Evolutionary conservation across 2,113 vertebrate species (phyloP), one percentile per base, ranked within the genome.

Genomic region (Ceyx melanurus): DNA sequence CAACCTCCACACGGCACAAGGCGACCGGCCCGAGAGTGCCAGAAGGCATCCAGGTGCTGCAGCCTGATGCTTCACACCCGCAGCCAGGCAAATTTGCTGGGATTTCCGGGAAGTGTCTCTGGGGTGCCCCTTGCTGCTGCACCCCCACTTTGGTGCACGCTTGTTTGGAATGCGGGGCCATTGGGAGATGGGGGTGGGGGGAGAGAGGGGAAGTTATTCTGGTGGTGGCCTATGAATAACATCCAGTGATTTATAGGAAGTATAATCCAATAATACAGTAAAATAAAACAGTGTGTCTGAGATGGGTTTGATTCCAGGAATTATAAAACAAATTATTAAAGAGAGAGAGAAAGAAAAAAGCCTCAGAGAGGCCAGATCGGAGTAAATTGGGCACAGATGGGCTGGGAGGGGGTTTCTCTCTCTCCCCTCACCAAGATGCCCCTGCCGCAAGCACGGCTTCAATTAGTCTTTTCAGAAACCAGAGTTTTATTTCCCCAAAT

Each of bases 251-350:
- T 99, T 99, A 99, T 98, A 99, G 97, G 97, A 99, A 99, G 98
- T 98, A 99, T 99, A 99, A 99, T 99, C 99, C 98, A 99, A 99
- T 99, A 99, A 99, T 98, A 98, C 98, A 98, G 98, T 98, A 99
- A 99, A 99, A 99, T 97, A 97, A 98, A 98, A 98, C 98, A 98
- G 98, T 98, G 97, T 98, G 98, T 96, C 97, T 98, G 98, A 98
- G 97, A 98, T 98, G 98, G 98, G 98, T 98, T 98, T 98, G 98
- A 99, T 99, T 99, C 98, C 97, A 98, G 97, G 98, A 99, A 99
- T 99, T 99, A 98, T 98, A 99, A 99, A 99, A 98, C 98, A 99
- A 98, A 98, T 98, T 98, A 98, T 98, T 97, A 90, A 96, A 96
- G 94, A 72, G 61, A 80, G 88, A 94, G 73, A 50, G 25, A 70